Conservation (phyloP, 2,888 invertebrate species). For the Hipparchia sbordonii region DNA sequence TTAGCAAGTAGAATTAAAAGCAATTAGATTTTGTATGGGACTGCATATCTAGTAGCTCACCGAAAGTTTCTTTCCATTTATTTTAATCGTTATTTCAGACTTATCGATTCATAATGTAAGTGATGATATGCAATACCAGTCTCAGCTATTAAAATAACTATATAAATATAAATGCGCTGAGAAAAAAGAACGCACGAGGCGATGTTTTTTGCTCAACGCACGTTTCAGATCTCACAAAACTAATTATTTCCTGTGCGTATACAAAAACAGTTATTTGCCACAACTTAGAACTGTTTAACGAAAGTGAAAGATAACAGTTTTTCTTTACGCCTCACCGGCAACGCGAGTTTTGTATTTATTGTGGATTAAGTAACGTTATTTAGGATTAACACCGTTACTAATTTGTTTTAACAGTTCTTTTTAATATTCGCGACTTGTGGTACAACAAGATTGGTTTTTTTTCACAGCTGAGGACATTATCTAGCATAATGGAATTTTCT, state of each 20-base stretch:
- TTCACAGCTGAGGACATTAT: too few species aligned
- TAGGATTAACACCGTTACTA: slow-evolving; percentile 6
- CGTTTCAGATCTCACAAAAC: slow-evolving; percentile 3
- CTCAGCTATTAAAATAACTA: neutral
- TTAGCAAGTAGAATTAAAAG: too few species aligned
- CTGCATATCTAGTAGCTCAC: too few species aligned
- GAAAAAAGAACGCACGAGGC: too few species aligned
- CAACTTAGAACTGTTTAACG: slow-evolving; percentile 44
- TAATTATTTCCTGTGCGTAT: slow-evolving; percentile 4
- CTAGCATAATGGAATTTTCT: too few species aligned
- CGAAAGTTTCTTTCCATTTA: too few species aligned
- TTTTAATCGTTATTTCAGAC: too few species aligned
- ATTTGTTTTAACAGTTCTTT: slow-evolving; percentile 13
- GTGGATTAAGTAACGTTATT: slow-evolving; percentile 23
- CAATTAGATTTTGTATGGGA: too few species aligned
- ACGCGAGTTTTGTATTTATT: slow-evolving; percentile 43
- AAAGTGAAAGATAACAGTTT: slow-evolving; percentile 61
- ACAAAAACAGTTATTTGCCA: slow-evolving; percentile 47
- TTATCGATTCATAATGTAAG: neutral
- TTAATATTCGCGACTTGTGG: neutral
- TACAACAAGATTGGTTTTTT: neutral
- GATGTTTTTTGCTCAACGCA: neutral
- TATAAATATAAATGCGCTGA: too few species aligned
- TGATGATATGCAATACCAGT: neutral
- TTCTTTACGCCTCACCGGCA: slow-evolving; percentile 55